A percentile compares a stretch with the other conserved stretches of the same genome.
phyloP scores from a whole-genome alignment of 2,888 invertebrate species.

The Cetonia aurata region DNA sequence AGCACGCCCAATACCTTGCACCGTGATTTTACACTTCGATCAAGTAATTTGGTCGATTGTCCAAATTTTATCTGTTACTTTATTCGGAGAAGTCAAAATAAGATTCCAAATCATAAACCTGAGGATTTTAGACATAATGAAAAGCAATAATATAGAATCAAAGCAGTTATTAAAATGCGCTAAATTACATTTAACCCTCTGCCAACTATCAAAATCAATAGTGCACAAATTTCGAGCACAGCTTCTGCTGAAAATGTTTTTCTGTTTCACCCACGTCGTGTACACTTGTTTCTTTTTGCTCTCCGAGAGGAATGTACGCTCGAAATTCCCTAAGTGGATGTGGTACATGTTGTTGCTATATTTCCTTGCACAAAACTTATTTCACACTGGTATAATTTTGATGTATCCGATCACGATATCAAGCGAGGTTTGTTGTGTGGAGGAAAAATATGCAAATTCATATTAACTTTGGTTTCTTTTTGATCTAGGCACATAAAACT shows the following conservation, averaged over 20 bases:
- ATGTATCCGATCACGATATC: background rate
- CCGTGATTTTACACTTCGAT: too few species aligned
- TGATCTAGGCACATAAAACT: conserved; percentile 26
- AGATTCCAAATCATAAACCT: background rate
- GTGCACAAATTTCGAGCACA: background rate
- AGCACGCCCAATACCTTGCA: too few species aligned
- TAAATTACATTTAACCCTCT: background rate
- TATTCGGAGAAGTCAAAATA: background rate
- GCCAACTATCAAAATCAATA: background rate
- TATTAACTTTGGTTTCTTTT: background rate
- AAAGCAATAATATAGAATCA: background rate
- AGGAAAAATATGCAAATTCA: background rate
- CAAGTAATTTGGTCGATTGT: background rate
- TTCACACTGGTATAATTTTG: background rate
- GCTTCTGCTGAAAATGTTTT: background rate
- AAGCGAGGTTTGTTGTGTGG: background rate
- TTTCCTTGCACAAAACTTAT: background rate
- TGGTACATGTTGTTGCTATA: background rate
- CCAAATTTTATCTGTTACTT: background rate
- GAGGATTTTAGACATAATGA: background rate
- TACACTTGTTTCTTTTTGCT: background rate
- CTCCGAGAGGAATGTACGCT: background rate
- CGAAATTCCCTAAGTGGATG: background rate
- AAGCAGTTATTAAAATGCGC: background rate
- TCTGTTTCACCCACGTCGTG: background rate